These are phyloP conservation scores for Melipona beecheii DNA, from an alignment of 2,888 invertebrate genomes.

Conservation along the genomic window DNA sequence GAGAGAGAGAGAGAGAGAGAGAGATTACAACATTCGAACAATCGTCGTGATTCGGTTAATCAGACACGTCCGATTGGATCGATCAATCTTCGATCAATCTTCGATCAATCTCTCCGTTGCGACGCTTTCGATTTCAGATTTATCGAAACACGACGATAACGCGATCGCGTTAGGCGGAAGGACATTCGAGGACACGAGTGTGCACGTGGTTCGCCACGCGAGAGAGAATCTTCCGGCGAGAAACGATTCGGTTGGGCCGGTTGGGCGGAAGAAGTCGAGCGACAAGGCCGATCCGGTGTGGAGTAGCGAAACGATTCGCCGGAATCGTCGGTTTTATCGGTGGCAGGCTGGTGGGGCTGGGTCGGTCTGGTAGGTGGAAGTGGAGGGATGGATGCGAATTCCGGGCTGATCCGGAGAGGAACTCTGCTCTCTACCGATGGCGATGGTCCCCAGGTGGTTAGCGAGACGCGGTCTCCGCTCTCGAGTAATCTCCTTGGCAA, in stretches of 20 bases:
- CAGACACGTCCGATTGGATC: background rate
- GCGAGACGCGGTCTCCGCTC: slow-evolving; percentile 72
- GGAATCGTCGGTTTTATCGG: slow-evolving; percentile 38
- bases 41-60: background rate
- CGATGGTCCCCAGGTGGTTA: slow-evolving; percentile 72
- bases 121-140: slow-evolving; percentile 52
- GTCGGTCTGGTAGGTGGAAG: background rate
- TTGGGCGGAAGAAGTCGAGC: slow-evolving; percentile 30
- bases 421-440: slow-evolving; percentile 64
- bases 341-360: slow-evolving; percentile 47
- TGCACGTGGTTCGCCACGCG: background rate
- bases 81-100: background rate
- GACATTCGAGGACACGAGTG: background rate
- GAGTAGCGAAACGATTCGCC: slow-evolving; percentile 54
- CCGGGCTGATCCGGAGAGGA: slow-evolving; percentile 36
- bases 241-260: slow-evolving; percentile 66
- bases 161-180: background rate
- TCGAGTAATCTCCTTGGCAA: slow-evolving; percentile 70
- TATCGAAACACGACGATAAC: slow-evolving; percentile 31
- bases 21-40: background rate
- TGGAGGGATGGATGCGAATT: slow-evolving; percentile 41
- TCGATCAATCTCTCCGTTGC: no score
- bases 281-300: slow-evolving; percentile 30
- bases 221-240: background rate
- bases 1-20: background rate